Base-by-base conservation (phyloP, 2,888 invertebrate genomes). In the Brachypalpus laphriformis region DNA sequence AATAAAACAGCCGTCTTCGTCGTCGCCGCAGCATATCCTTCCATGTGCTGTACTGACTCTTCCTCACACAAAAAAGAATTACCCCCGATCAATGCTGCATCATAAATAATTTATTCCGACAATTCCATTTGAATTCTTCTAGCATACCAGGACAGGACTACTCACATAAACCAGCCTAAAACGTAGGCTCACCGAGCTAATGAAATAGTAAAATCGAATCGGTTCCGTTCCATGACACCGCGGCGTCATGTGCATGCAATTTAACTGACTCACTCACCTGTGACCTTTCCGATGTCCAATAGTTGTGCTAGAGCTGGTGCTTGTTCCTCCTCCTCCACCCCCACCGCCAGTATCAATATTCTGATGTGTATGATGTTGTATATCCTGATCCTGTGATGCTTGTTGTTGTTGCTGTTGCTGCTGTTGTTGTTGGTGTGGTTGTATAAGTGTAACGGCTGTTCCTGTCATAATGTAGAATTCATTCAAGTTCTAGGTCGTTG, bases 271-370 rank as follows among this genome's bases (percentile, higher is more conserved):
- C 51, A 63, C 91, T 89, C 87, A 94, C 94, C 94, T 94, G 93
- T 94, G 94, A 88, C 94, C 94, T 91, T 94, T 94, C 89, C 94
- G 94, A 93, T 94, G 94, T 91, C 93, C 93, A 87, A 93, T 93
- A 88, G 88, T 88, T 92, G 93, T 92, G 42, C 57, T 63, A n/a
- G 61, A 57, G 66, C 88, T 87, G 63, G 88, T 87, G 31, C n/a
- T n/a, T n/a, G 76, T 76, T 47, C 82, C 87, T 51, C 86, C 93
- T 77, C 86, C 93, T 76, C 87, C 88, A 57, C 87, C 93, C 87
- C 87, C 86, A 40, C 87, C 93, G 87, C 87, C 86, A 37, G 77
- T 66, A 71, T 78, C 82, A 59, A 76, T 81, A 61, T 65, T 86
- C 68, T 78, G 77, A 70, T 74, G 76, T 72, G 72, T 72, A 68